Evolutionary conservation across 2,113 vertebrate species (phyloP).

Genomic region (Upupa epops): DNA sequence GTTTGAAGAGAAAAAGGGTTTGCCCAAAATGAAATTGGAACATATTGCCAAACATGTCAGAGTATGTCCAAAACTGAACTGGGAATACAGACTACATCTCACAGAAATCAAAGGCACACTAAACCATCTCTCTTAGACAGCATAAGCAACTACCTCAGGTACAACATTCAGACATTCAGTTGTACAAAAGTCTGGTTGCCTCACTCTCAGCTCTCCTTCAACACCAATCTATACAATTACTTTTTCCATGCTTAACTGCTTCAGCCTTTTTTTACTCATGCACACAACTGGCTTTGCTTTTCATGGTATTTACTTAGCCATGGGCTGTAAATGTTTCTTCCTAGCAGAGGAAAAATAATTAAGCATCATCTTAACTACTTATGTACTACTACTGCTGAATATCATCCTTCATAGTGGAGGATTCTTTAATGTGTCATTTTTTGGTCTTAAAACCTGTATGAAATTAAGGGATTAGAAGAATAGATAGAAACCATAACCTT

Average conservation of each 20-base stretch:
- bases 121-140: not conserved
- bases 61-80: not conserved
- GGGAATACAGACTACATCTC: not conserved
- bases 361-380: not conserved
- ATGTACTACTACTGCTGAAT: not conserved
- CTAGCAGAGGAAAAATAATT: not conserved
- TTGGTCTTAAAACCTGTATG: not conserved
- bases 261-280: not conserved
- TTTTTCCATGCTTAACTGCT: not conserved
- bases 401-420: not conserved
- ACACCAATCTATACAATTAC: fast-evolving
- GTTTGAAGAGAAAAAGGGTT: not conserved
- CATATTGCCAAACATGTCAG: not conserved
- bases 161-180: not conserved
- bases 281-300: not conserved
- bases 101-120: not conserved
- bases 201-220: not conserved
- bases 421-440: not conserved
- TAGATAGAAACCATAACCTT: not conserved
- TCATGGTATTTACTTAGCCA: not conserved
- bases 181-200: not conserved
- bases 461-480: not conserved
- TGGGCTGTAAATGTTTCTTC: not conserved
- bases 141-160: not conserved
- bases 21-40: not conserved